Percentiles rank a stretch among this genome's conserved stretches.
Conservation (phyloP, 1,140 invertebrate genomes). For the Danaus melanippus region DNA sequence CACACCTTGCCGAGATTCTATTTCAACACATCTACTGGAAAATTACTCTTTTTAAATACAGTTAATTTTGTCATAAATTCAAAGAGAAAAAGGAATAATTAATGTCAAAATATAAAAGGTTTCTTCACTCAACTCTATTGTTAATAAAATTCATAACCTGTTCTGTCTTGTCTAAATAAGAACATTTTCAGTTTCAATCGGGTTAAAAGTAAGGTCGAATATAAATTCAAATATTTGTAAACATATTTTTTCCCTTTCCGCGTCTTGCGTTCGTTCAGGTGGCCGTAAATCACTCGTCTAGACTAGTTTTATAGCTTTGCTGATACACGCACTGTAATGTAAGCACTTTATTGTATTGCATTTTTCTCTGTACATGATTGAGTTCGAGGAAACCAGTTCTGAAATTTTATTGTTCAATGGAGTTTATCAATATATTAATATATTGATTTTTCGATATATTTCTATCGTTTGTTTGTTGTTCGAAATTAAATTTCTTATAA, state of each 20-base stretch:
- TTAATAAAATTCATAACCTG: too few species aligned
- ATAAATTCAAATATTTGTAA: conserved; percentile 19
- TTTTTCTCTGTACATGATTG: conserved; percentile 34
- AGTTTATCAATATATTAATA: conserved; percentile 19
- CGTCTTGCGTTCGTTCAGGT: conserved; percentile 35
- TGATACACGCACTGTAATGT: conserved; percentile 50
- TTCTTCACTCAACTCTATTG: too few species aligned
- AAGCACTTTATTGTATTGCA: conserved; percentile 52
- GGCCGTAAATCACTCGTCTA: conserved; percentile 62
- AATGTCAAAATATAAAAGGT: too few species aligned
- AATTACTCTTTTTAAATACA: too few species aligned
- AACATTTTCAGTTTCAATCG: too few species aligned
- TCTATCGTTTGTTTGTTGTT: too few species aligned
- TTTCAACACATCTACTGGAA: too few species aligned
- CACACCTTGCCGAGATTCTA: conserved; percentile 8
- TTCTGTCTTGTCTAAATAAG: too few species aligned
- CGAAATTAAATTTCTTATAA: too few species aligned
- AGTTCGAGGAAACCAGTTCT: conserved; percentile 23
- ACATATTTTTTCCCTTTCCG: conserved; percentile 30
- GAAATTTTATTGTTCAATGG: conserved; percentile 31
- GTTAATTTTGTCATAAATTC: too few species aligned
- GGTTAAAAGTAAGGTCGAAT: conserved; percentile 11
- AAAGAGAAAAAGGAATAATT: too few species aligned
- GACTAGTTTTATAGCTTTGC: conserved; percentile 52
- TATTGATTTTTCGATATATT: not conserved